Base-by-base conservation (phyloP, 2,797 vertebrate genomes). In the Cynopterus sphinx region DNA sequence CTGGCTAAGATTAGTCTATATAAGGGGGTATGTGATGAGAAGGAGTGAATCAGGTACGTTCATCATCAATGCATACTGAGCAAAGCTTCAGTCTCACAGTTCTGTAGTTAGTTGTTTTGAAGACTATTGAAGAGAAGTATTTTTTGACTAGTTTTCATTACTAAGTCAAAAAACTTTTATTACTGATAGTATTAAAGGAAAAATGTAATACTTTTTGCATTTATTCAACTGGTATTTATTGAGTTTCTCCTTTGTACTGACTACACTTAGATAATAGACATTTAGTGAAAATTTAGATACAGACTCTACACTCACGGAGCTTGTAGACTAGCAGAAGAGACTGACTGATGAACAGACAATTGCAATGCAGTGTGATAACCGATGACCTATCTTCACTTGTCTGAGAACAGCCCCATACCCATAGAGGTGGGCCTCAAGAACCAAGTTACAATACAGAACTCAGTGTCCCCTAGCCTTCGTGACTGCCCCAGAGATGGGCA, bases 1-100 rank as follows among this genome's bases (percentile, higher is more conserved):
- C 49, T 81, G 71, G 19, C 95, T 91, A 81, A 91, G 55, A 94
- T 97, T 92, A 92, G 90, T 97, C 86, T 96, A 9, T 24, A 77
- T 93, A 84, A 93, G 46, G 9, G 46, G 71, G 28, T 26, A 19
- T 31, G n/a, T 85, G 10, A 71, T 91, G 46, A 73, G 51, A 41
- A 97, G 28, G 67, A 79, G 13, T 43, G 41, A 91, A 63, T 88
- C 63, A 11, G 24, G 75, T 65, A 31, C 16, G 79, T 49, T 85
- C 41, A 67, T 51, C 74, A 49, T 55, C 77, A n/a, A 51, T 41
- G n/a, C 57, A 7, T 91, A 61, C 36, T 94, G 65, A 92, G 49
- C 78, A 70, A 95, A 53, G 33, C 77, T 93, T 81, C 36, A 15
- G 22, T 92, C 33, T 53, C 70, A 87, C 49, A 28, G 13, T 88